phyloP scores from a whole-genome alignment of 1,140 invertebrate species.

The Drosophila watanabei region DNA sequence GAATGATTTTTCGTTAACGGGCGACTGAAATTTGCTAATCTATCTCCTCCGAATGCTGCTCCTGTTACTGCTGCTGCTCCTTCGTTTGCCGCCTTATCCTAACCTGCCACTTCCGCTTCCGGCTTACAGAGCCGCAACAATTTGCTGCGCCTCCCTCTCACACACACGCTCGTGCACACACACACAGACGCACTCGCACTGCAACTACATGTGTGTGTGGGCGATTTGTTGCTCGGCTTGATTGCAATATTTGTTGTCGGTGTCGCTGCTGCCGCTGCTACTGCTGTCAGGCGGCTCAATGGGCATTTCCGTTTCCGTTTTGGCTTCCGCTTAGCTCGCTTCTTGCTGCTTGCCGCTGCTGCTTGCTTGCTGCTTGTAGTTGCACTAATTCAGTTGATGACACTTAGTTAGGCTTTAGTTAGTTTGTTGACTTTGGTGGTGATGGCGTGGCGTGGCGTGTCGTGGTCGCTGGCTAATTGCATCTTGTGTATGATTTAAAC shows the following conservation, averaged over 20 bases:
- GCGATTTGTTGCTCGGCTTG: constrained; percentile 38
- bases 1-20: constrained; percentile 74
- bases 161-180: constrained; percentile 9
- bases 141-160: constrained; percentile 28
- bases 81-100: constrained; percentile 20
- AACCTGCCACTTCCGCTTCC: constrained; percentile 34
- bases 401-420: constrained; percentile 40
- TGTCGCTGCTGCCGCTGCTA: constrained; percentile 15
- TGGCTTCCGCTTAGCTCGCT: not conserved
- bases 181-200: constrained; percentile 28
- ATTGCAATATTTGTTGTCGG: constrained; percentile 18
- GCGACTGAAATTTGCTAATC: constrained; percentile 60
- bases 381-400: constrained; percentile 51
- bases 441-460: constrained; percentile 30
- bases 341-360: not conserved
- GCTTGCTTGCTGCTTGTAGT: constrained; percentile 16
- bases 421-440: constrained; percentile 43
- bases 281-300: constrained; percentile 55
- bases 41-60: constrained; percentile 1
- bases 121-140: constrained; percentile 51
- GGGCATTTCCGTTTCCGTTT: constrained; percentile 75
- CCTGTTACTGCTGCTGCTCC: not conserved
- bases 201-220: constrained; percentile 61
- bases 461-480: constrained; percentile 53
- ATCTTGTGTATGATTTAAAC: constrained; percentile 61